Percentiles rank a stretch among this genome's conserved stretches.
These are phyloP conservation scores for Pygmarrhopalites habei DNA, from an alignment of 1,140 invertebrate species.

Conservation along the genomic window DNA sequence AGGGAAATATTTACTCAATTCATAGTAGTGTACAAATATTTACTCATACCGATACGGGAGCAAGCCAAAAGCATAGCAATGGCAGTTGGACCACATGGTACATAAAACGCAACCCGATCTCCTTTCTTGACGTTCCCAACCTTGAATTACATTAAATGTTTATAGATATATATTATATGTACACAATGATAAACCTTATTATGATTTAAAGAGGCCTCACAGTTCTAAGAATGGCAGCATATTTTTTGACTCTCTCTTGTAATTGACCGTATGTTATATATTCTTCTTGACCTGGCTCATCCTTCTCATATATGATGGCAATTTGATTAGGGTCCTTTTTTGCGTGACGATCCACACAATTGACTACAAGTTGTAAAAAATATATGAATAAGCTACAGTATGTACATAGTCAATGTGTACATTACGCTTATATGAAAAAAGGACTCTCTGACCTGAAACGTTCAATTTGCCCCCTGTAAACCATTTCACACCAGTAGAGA, in stretches of 20 bases:
- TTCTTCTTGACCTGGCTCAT: slow-evolving; percentile 49
- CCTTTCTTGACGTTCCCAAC: slow-evolving; percentile 48
- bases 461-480: slow-evolving; percentile 48
- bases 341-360: slow-evolving; percentile 51
- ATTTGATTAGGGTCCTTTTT: slow-evolving; percentile 43
- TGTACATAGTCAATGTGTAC: no score
- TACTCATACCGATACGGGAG: slow-evolving; percentile 51
- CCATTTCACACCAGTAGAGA: slow-evolving; percentile 44
- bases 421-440: no score
- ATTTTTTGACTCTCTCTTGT: slow-evolving; percentile 42
- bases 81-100: slow-evolving; percentile 48
- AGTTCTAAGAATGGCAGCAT: slow-evolving; percentile 47
- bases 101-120: slow-evolving; percentile 51
- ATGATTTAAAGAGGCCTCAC: no score
- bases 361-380: slow-evolving; percentile 43
- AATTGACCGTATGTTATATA: slow-evolving; percentile 46
- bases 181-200: no score
- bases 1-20: slow-evolving; percentile 49
- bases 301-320: slow-evolving; percentile 53
- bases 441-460: slow-evolving; percentile 49
- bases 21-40: no score
- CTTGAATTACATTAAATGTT: no score
- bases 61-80: slow-evolving; percentile 57
- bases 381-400: no score
- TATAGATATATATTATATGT: no score